A percentile compares a stretch with the other conserved stretches of the same genome.
phyloP scores from a whole-genome alignment of 2,113 vertebrate genomes.

The Tapirus terrestris region DNA sequence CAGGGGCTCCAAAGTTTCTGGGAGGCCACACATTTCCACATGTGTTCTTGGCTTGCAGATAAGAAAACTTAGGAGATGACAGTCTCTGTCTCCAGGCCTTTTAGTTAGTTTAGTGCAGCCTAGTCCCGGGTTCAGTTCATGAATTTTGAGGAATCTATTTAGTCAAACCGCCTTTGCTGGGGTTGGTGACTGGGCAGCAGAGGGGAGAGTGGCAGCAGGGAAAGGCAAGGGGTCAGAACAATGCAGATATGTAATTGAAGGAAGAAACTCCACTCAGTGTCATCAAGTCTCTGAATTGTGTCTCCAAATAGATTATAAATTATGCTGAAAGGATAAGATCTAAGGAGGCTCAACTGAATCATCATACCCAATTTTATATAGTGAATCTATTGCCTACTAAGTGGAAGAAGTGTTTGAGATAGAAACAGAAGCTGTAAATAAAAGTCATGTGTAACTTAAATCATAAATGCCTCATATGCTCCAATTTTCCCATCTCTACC shows the following conservation, averaged over 20 bases:
- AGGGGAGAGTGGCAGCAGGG: background rate
- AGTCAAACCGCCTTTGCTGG: background rate
- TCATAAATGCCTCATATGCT: background rate
- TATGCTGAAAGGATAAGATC: background rate
- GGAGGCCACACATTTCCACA: background rate
- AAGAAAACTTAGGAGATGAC: background rate
- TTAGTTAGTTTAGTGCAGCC: background rate
- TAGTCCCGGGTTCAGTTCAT: background rate
- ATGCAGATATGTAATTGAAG: background rate
- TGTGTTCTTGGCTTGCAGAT: background rate
- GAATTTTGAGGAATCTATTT: background rate
- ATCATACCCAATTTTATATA: background rate
- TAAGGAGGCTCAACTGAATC: background rate
- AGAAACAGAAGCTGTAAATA: background rate
- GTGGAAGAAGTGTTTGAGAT: background rate
- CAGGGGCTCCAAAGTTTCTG: background rate
- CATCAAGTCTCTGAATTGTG: background rate
- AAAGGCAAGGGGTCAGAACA: background rate
- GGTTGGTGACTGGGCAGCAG: background rate
- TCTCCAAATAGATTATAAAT: background rate
- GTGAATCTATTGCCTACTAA: background rate
- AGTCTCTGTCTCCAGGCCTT: background rate
- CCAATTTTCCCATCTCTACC: background rate
- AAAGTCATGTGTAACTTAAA: background rate
- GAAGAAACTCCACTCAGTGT: background rate